Evolutionary conservation across 2,113 vertebrate species (phyloP).

Genomic region (Strix aluco): DNA sequence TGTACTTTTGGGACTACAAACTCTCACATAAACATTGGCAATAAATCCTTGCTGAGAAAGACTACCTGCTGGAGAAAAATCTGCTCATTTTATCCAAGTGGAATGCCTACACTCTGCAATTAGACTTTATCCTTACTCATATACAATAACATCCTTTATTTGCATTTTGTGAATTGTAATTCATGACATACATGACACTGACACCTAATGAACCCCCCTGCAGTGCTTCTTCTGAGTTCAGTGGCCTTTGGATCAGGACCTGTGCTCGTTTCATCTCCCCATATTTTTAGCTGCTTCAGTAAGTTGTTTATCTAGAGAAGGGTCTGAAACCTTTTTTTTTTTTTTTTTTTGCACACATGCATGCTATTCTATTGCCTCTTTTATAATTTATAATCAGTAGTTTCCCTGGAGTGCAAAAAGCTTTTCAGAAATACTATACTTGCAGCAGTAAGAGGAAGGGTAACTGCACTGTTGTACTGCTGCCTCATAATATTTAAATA

Average conservation of each 20-base stretch:
- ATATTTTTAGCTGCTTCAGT: not conserved
- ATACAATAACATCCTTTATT: not conserved
- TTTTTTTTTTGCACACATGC: not conserved
- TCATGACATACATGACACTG: not conserved
- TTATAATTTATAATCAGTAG: conserved; percentile 30
- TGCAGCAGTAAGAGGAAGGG: not conserved
- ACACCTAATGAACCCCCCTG: not conserved
- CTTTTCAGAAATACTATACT: conserved; percentile 1
- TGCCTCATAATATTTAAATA: not conserved
- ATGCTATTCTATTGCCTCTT: conserved; percentile 3
- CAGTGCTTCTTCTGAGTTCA: not conserved
- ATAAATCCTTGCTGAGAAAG: not conserved
- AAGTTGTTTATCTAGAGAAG: not conserved
- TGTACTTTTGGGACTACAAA: not conserved
- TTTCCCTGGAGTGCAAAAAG: conserved; percentile 13
- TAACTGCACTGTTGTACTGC: not conserved
- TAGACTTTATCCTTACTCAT: not conserved
- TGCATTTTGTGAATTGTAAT: not conserved
- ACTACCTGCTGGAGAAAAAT: conserved; percentile 24
- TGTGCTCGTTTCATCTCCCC: not conserved
- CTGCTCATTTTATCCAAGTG: not conserved
- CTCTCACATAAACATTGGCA: not conserved
- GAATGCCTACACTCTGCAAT: not conserved
- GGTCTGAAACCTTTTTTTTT: not conserved
- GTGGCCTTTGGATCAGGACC: not conserved